phyloP scores from a whole-genome alignment of 2,797 vertebrate genomes.

The Nyctalus aviator region DNA sequence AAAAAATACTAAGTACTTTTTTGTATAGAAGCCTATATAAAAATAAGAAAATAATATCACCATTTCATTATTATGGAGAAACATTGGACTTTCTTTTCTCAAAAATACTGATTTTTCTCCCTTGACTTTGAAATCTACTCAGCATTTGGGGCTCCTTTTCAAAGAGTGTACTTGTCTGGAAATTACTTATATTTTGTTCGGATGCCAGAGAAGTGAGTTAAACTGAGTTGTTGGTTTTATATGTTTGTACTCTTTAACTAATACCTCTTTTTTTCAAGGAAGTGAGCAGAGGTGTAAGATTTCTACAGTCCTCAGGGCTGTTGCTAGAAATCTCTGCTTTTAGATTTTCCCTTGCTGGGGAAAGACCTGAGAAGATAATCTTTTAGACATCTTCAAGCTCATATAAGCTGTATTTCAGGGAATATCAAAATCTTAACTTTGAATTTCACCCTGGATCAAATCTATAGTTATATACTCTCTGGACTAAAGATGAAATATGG shows the following conservation, averaged over 20 bases:
- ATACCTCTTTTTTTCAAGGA: background rate
- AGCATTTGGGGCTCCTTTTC: background rate
- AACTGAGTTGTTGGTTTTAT: background rate
- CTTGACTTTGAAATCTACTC: background rate
- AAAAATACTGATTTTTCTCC: background rate
- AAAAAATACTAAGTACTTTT: background rate
- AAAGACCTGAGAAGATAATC: conserved; percentile 14
- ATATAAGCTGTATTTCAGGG: background rate
- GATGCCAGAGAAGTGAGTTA: conserved; percentile 52
- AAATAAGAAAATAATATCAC: background rate
- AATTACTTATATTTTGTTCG: background rate
- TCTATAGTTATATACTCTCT: background rate
- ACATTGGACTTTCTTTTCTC: conserved; percentile 20
- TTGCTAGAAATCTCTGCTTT: conserved; percentile 18
- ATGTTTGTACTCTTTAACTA: background rate
- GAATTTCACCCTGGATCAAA: background rate
- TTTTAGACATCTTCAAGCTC: background rate
- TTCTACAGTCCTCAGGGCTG: background rate
- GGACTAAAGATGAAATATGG: background rate
- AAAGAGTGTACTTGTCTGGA: conserved; percentile 31
- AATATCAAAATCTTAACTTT: background rate
- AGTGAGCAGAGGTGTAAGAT: background rate
- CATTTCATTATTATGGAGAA: background rate
- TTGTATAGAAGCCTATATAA: background rate
- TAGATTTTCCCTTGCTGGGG: background rate